These are phyloP conservation scores for Phlogophora meticulosa DNA, from an alignment of 2,888 invertebrate species.

Conservation along the genomic window DNA sequence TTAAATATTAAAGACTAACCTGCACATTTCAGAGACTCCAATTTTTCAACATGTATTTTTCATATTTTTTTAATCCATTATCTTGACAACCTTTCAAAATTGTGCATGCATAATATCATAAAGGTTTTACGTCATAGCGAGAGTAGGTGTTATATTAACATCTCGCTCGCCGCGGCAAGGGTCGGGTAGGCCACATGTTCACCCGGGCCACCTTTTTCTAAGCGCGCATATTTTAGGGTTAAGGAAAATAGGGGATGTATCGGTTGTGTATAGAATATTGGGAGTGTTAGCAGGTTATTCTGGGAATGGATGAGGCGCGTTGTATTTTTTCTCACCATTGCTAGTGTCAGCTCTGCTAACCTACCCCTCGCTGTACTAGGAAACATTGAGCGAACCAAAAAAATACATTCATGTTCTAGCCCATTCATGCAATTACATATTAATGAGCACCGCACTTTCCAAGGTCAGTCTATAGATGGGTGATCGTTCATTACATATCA, in stretches of 20 bases:
- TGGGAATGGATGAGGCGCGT: not conserved
- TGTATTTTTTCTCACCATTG: too few relatives aligned
- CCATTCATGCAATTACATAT: too few relatives aligned
- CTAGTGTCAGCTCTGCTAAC: too few relatives aligned
- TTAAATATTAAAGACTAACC: not conserved
- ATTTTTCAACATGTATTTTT: constrained; percentile 10
- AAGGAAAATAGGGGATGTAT: constrained; percentile 34
- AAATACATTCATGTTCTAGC: too few relatives aligned
- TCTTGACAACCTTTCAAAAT: constrained; percentile 49
- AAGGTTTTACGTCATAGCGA: constrained; percentile 42
- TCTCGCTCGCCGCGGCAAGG: constrained; percentile 26
- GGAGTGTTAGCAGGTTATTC: constrained; percentile 17
- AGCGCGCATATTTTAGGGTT: constrained; percentile 30
- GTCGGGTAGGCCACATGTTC: constrained; percentile 43
- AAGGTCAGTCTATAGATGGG: too few relatives aligned
- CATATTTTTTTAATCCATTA: constrained; percentile 58
- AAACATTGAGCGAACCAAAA: too few relatives aligned
- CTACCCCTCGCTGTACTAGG: too few relatives aligned
- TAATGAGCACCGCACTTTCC: too few relatives aligned
- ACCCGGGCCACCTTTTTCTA: constrained; percentile 38
- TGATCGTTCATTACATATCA: too few relatives aligned
- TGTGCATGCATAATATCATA: constrained; percentile 52
- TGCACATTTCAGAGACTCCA: not conserved
- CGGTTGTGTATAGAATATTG: constrained; percentile 26
- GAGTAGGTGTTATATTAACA: constrained; percentile 51